Evolutionary conservation across 2,797 vertebrate genomes (phyloP), one percentile per base, ranked within the genome.

Genomic region (Caiman crocodilus): DNA sequence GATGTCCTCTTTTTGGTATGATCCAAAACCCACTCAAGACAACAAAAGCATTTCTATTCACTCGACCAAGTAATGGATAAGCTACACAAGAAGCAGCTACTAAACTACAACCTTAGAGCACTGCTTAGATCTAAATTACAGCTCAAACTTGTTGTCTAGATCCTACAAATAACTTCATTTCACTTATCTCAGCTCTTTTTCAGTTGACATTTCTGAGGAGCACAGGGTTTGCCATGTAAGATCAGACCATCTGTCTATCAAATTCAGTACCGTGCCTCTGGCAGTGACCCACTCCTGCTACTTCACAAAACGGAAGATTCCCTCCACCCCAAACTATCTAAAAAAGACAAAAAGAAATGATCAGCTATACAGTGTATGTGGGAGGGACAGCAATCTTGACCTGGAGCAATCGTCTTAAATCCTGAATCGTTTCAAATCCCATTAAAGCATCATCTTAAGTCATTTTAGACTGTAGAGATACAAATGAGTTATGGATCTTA

Each of bases 1-100:
- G 69, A 73, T 73, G 35, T 35, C 23, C 35, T 73, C 35, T 32
- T 35, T 50, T 23, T 42, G 13, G 21, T 14, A 30, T 69, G 30
- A 20, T 0, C 10, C 67, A 71, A 58, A 71, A 1, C 1, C 42
- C 16, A 85, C 67, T 57, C 15, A 82, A 82, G 55, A 74, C 60
- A 65, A 23, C 0, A 16, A n/a, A 74, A 87, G 2, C 3, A 8
- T 64, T 11, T 1, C 23, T 26, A 16, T 9, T 0, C 0, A 14
- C 61, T 58, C 42, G 30, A 73, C 65, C 20, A 14, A 58, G 7
- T 20, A 5, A 5, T 6, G 10, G 20, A 17, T 56, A 2, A 58
- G 6, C 14, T 42, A 17, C 25, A 28, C 6, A 56, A 10, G 21
- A 85, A 82, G 4, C 23, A 69, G 17, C 3, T n/a, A 14, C 23